phyloP scores from a whole-genome alignment of 1,140 invertebrate genomes.

The Magallana gigas region DNA sequence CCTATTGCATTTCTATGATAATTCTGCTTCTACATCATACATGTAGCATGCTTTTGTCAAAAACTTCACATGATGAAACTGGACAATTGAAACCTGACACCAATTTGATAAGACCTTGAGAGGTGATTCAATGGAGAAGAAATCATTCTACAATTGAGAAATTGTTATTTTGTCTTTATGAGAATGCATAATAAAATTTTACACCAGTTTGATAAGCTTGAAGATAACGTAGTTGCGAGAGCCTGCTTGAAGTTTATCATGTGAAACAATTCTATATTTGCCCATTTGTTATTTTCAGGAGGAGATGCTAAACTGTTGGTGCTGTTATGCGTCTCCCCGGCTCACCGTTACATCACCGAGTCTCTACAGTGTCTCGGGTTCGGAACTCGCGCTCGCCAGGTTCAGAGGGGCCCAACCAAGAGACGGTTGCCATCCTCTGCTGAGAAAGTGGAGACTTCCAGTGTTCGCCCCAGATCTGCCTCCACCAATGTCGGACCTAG shows the following conservation, averaged over 20 bases:
- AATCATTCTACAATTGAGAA: too few species aligned
- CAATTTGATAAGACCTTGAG: neutral
- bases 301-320: conserved; percentile 76
- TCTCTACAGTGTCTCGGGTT: conserved; percentile 76
- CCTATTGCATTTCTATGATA: too few species aligned
- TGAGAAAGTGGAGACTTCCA: conserved; percentile 66
- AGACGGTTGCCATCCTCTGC: conserved; percentile 70
- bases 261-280: too few species aligned
- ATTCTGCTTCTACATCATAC: too few species aligned
- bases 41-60: too few species aligned
- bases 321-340: conserved; percentile 75
- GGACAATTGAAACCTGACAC: neutral
- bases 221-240: too few species aligned
- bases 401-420: conserved; percentile 75
- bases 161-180: too few species aligned
- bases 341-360: conserved; percentile 74
- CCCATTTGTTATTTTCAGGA: conserved; percentile 61
- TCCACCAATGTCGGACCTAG: neutral
- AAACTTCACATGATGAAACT: neutral
- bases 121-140: neutral
- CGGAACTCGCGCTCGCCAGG: conserved; percentile 74
- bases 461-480: conserved; percentile 30
- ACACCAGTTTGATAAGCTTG: too few species aligned
- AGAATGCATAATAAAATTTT: too few species aligned
- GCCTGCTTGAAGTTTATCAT: too few species aligned